phyloP scores from a whole-genome alignment of 2,113 vertebrate species.

The Alouatta palliata region DNA sequence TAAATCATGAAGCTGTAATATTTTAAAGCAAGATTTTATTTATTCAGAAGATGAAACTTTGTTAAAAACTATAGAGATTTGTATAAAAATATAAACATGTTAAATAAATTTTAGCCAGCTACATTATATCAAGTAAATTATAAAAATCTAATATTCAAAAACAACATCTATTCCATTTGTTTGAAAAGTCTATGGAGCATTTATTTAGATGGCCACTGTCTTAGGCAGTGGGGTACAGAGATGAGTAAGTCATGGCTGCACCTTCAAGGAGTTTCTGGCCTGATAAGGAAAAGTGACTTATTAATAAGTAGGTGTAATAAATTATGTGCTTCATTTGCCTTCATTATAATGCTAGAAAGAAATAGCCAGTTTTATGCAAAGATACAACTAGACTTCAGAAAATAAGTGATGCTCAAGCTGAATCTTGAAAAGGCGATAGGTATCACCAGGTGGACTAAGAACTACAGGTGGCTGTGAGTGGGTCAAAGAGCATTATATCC shows the following conservation, averaged over 20 bases:
- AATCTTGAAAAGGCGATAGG: neutral
- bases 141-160: constrained; percentile 13
- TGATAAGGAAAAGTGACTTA: neutral
- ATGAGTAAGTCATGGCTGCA: neutral
- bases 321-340: neutral
- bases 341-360: neutral
- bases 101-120: constrained; percentile 32
- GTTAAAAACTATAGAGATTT: constrained; percentile 20
- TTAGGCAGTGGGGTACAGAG: neutral
- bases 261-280: neutral
- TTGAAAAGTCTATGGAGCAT: neutral
- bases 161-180: neutral
- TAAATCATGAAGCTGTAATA: neutral
- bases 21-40: constrained; percentile 16
- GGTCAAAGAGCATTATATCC: neutral
- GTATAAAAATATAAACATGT: constrained; percentile 9
- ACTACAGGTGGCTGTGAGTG: neutral
- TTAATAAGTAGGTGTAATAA: constrained; percentile 21
- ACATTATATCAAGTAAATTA: neutral
- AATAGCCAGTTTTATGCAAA: neutral
- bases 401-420: neutral
- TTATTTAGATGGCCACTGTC: neutral
- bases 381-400: neutral
- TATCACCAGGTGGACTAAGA: neutral
- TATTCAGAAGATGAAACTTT: constrained; percentile 31